Conservation (phyloP, 2,888 invertebrate species). For the Lithophane leautieri region DNA sequence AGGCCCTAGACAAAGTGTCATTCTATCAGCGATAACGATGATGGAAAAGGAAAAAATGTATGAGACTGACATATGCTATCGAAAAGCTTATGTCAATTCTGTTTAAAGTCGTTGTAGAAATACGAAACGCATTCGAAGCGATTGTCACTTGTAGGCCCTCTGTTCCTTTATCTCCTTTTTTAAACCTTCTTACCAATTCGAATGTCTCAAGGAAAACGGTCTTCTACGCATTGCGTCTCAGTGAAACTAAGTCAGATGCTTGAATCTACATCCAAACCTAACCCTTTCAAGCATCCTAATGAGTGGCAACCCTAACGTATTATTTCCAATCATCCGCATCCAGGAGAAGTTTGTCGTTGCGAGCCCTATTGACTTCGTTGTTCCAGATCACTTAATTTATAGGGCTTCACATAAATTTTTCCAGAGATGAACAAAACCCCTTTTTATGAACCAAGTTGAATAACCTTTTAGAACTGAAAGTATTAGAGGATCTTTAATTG, state of each 20-base stretch:
- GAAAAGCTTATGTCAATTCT: too few species aligned
- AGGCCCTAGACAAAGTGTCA: too few species aligned
- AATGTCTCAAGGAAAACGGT: background rate
- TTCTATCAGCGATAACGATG: too few species aligned
- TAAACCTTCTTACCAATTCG: background rate
- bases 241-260: background rate
- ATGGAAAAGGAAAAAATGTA: too few species aligned
- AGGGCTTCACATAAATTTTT: constrained; percentile 14
- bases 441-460: constrained; percentile 20
- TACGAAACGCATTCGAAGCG: too few species aligned
- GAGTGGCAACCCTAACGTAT: constrained; percentile 14
- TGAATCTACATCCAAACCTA: background rate
- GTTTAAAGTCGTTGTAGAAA: too few species aligned
- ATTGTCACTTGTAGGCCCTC: too few species aligned
- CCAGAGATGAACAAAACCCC: constrained; percentile 23
- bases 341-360: constrained; percentile 22
- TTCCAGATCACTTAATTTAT: constrained; percentile 44
- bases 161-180: background rate
- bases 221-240: background rate
- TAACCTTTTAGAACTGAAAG: constrained; percentile 15
- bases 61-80: too few species aligned
- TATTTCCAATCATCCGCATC: constrained; percentile 43
- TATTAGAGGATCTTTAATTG: constrained; percentile 5
- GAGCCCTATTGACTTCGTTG: constrained; percentile 25
- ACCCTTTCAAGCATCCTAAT: background rate